A percentile compares a stretch with the other conserved stretches of the same genome.
Conservation (phyloP, 1,140 invertebrate genomes). For the Bathynomus jamesi region DNA sequence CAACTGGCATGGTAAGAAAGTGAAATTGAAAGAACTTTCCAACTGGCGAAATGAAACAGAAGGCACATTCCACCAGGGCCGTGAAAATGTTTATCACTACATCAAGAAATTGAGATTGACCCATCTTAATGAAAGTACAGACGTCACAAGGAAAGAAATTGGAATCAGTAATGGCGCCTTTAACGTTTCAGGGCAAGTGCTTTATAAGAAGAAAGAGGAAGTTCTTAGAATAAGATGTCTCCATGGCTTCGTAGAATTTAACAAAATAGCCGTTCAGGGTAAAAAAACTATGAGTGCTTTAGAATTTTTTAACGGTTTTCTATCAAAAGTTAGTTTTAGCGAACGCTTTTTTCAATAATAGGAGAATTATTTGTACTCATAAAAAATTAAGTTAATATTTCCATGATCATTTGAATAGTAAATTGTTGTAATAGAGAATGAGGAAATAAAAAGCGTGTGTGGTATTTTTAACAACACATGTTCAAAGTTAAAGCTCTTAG, state of each 20-base stretch:
- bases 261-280: conserved; percentile 18
- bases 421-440: too few relatives aligned
- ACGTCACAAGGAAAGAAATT: neutral
- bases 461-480: too few relatives aligned
- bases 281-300: conserved; percentile 28
- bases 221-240: conserved; percentile 20
- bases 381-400: too few relatives aligned
- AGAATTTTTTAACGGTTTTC: conserved; percentile 32
- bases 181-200: conserved; percentile 1
- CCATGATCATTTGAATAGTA: too few relatives aligned
- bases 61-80: neutral
- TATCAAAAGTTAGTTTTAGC: conserved; percentile 16
- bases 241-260: conserved; percentile 23
- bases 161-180: neutral
- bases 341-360: conserved; percentile 4
- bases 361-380: too few relatives aligned
- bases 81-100: neutral
- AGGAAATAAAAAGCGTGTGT: too few relatives aligned
- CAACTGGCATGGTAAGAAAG: conserved; percentile 19
- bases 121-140: neutral
- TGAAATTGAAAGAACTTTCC: conserved; percentile 5
- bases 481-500: too few relatives aligned
- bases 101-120: neutral
- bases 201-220: conserved; percentile 8
- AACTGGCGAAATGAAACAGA: too few relatives aligned